Percentiles rank a stretch among this genome's conserved stretches.
Evolutionary conservation across 1,140 invertebrate genomes (phyloP).

Genomic region (Geopemphigus sp.): DNA sequence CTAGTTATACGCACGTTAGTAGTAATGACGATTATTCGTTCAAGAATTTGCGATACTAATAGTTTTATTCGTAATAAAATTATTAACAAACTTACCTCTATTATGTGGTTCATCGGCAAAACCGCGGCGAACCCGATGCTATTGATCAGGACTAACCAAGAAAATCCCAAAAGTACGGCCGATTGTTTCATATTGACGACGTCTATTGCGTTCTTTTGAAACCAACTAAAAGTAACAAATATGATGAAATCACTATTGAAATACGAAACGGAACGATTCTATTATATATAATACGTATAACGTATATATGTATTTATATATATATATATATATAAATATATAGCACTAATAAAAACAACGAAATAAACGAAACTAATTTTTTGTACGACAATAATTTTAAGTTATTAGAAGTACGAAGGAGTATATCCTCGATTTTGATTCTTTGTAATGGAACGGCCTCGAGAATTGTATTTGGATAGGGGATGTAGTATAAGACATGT

Average conservation of each 20-base stretch:
- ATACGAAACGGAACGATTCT: background rate
- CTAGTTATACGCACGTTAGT: too few relatives aligned
- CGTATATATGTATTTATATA: too few relatives aligned
- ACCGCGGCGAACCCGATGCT: constrained; percentile 30
- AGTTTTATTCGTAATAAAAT: background rate
- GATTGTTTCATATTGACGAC: background rate
- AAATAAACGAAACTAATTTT: constrained; percentile 11
- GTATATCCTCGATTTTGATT: constrained; percentile 5
- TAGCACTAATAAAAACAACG: constrained; percentile 17
- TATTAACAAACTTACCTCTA: constrained; percentile 17
- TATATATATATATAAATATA: background rate
- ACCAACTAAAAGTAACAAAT: constrained; percentile 2
- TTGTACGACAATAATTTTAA: background rate
- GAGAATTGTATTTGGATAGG: constrained; percentile 4
- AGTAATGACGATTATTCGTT: too few relatives aligned
- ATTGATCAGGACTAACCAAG: constrained; percentile 17
- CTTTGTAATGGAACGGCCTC: constrained; percentile 8
- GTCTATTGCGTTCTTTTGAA: background rate
- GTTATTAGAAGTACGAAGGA: constrained; percentile 38
- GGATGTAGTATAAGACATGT: constrained; percentile 34
- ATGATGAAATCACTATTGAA: background rate
- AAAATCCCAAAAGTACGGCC: constrained; percentile 20
- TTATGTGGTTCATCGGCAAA: constrained; percentile 26
- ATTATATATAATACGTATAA: background rate
- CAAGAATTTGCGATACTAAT: too few relatives aligned